Conservation (phyloP, 2,113 vertebrate genomes). For the Catharus fuscescens region DNA sequence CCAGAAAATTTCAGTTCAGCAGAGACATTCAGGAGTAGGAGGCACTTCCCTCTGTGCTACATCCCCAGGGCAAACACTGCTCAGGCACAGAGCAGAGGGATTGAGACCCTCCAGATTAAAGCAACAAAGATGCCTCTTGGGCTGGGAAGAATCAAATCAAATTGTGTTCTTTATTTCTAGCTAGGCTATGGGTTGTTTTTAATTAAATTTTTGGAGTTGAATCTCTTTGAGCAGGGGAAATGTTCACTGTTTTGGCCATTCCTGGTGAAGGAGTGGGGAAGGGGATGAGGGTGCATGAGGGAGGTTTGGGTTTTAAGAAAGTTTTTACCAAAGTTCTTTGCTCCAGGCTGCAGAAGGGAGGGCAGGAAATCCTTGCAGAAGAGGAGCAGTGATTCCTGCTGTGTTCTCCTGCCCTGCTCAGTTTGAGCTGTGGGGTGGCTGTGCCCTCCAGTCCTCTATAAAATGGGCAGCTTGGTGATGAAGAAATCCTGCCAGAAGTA, state of each 20-base stretch:
- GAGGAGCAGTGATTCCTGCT: background rate
- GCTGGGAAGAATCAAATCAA: background rate
- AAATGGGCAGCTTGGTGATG: background rate
- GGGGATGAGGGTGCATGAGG: rapidly evolving
- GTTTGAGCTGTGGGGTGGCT: rapidly evolving
- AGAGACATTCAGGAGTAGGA: background rate
- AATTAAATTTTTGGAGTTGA: background rate
- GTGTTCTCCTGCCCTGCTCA: background rate
- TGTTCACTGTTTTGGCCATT: background rate
- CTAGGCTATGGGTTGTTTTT: background rate
- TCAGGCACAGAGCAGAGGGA: background rate
- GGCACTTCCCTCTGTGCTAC: background rate
- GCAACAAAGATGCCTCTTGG: background rate
- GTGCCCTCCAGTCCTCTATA: rapidly evolving
- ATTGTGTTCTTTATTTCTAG: background rate
- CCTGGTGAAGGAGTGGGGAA: background rate
- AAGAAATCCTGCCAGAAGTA: background rate
- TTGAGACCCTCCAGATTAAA: background rate
- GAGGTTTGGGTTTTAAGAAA: background rate
- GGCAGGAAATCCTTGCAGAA: background rate
- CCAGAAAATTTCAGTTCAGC: background rate
- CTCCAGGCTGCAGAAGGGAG: background rate
- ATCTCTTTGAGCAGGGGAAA: background rate
- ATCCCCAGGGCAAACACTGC: background rate
- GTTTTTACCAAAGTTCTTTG: background rate